phyloP scores from a whole-genome alignment of 2,888 invertebrate genomes.

The Leptinotarsa haldemani region DNA sequence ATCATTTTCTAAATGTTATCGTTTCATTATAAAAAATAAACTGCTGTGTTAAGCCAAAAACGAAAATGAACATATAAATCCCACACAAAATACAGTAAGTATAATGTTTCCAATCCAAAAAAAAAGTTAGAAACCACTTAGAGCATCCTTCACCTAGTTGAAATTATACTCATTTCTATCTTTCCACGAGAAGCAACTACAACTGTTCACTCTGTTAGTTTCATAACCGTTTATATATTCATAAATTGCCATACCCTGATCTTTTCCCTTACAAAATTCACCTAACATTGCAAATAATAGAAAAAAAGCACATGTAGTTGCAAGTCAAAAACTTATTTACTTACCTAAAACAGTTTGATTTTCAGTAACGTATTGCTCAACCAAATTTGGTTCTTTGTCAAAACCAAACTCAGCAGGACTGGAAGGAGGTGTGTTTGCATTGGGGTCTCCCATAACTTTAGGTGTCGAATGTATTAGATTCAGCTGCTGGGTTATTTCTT shows the following conservation, averaged over 20 bases:
- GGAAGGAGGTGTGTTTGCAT: conserved; percentile 62
- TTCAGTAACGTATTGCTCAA: conserved; percentile 42
- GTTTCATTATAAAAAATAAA: neutral
- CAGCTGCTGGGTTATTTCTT: conserved; percentile 61
- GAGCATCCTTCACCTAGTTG: too few relatives aligned
- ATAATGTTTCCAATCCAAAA: too few relatives aligned
- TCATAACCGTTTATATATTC: neutral
- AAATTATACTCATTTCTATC: neutral
- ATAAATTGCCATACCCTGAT: neutral
- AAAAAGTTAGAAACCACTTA: too few relatives aligned
- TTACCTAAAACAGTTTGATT: conserved; percentile 44
- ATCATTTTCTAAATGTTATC: neutral
- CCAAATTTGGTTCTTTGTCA: conserved; percentile 45
- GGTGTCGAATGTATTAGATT: conserved; percentile 57
- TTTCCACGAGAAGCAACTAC: neutral
- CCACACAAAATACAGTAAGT: neutral
- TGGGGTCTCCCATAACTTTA: conserved; percentile 47
- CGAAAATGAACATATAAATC: neutral
- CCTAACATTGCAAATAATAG: conserved; percentile 30
- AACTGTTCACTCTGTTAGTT: neutral
- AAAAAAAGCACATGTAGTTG: conserved; percentile 36
- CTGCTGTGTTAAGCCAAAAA: too few relatives aligned
- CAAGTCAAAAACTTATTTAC: conserved; percentile 26
- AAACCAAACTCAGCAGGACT: conserved; percentile 62
- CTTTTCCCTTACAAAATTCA: conserved; percentile 20